Conservation (phyloP, 1,140 invertebrate species). For the Bilobella aurantiaca region DNA sequence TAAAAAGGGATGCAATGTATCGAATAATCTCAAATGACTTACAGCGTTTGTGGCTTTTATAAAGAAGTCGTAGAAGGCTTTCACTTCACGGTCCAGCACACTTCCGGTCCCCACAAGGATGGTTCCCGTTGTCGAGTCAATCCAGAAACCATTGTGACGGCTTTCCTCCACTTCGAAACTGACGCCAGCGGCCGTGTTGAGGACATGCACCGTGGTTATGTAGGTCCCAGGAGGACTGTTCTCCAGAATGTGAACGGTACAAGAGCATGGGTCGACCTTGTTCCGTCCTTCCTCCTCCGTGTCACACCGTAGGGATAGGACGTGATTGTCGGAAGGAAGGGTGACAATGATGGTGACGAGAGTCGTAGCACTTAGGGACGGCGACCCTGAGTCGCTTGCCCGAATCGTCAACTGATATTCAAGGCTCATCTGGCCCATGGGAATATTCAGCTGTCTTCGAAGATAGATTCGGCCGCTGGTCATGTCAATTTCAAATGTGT, state of each 20-base stretch:
- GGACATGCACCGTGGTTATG: slow-evolving; percentile 63
- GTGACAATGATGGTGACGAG: slow-evolving; percentile 31
- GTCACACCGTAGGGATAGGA: slow-evolving; percentile 25
- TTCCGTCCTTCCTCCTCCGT: slow-evolving; percentile 53
- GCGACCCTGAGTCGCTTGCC: slow-evolving; percentile 78
- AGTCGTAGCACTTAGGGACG: slow-evolving; percentile 43
- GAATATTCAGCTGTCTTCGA: slow-evolving; percentile 22
- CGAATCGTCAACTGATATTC: slow-evolving; percentile 78
- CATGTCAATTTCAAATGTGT: slow-evolving; percentile 30
- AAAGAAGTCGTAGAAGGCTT: slow-evolving; percentile 68
- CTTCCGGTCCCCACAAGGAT: slow-evolving; percentile 52
- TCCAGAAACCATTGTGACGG: slow-evolving; percentile 58
- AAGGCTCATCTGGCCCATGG: slow-evolving; percentile 57
- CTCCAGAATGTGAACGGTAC: slow-evolving; percentile 47
- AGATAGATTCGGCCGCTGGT: slow-evolving; percentile 29
- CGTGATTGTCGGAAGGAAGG: slow-evolving; percentile 28
- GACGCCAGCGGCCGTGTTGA: slow-evolving; percentile 59
- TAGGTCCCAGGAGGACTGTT: slow-evolving; percentile 65
- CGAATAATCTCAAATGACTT: slow-evolving; percentile 35
- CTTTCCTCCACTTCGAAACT: slow-evolving; percentile 75
- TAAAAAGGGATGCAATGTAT: background rate
- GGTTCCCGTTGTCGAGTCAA: slow-evolving; percentile 74
- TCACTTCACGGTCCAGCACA: slow-evolving; percentile 66
- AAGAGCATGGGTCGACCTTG: slow-evolving; percentile 42
- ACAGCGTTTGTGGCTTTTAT: slow-evolving; percentile 77